Evolutionary conservation across 2,888 invertebrate species (phyloP), one percentile per base, ranked within the genome.

Genomic region (Leucozona laternaria): DNA sequence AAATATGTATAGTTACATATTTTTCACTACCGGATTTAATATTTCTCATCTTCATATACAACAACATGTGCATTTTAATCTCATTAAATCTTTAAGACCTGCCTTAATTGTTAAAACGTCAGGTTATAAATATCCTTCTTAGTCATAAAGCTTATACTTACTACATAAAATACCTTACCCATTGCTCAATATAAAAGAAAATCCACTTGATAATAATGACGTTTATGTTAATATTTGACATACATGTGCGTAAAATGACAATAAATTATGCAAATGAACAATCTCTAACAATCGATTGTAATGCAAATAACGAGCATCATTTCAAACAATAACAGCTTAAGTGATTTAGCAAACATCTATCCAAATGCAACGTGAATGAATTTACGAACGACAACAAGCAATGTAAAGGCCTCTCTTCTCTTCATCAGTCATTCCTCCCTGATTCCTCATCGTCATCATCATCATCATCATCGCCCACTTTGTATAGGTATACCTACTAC

Each of bases 251-350:
- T 62, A 70, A 60, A 62, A 31, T 55, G 34, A 70, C 62, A 62
- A 45, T 70, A 68, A 79, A 73, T 83, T 83, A 83, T 83, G 79
- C 73, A 83, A 58, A 79, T 70, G 43, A 60, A 53, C 58, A 73
- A 45, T 75, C 45, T 53, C 40, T 15, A 48, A 60, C 66, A 79
- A 58, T 75, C 48, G 66, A 58, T 55, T 55, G 45, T 66, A 45
- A 66, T 48, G 48, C 40, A 66, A 66, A 66, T 66, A 50, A 37
- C 55, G 22, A 79, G 64, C 55, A 66, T 58, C 45, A 28, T 72
- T 72, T 57, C 37, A 72, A 68, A 80, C 68, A 75, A 75, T 80
- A 75, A 34, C 75, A 68, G 68, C 66, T 66, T 77, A 77, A 81
- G 71, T 81, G 77, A 28, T 71, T 81, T 31, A 57, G 64, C 64